These are phyloP conservation scores for Ptilorrhoa leucosticta DNA, from an alignment of 2,113 vertebrate species.

Conservation along the genomic window DNA sequence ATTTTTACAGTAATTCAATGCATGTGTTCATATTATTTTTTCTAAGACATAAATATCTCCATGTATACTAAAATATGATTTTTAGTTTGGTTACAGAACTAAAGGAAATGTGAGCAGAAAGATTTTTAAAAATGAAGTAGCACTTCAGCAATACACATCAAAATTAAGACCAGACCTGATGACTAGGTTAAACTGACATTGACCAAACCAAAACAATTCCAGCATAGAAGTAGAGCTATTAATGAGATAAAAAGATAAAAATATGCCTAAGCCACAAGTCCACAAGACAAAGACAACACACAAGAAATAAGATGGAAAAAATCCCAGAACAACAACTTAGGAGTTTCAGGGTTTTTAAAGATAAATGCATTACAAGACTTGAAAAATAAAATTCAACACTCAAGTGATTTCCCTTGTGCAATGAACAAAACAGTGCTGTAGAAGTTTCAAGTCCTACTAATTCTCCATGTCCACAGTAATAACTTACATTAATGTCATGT, in stretches of 20 bases:
- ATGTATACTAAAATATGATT: not conserved
- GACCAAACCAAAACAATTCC: not conserved
- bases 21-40: not conserved
- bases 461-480: fast-evolving
- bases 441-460: not conserved
- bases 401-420: not conserved
- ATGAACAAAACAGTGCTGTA: not conserved
- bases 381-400: not conserved
- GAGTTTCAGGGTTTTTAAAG: not conserved
- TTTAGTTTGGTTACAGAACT: not conserved
- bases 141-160: not conserved
- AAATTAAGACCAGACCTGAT: not conserved
- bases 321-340: not conserved
- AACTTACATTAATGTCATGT: not conserved
- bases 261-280: not conserved
- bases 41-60: not conserved
- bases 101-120: not conserved
- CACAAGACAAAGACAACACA: not conserved
- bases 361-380: not conserved
- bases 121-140: not conserved
- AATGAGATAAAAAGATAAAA: not conserved
- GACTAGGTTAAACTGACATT: not conserved
- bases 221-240: not conserved
- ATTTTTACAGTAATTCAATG: not conserved
- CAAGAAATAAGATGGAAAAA: not conserved